Base-by-base conservation (phyloP, 2,888 invertebrate genomes). In the Eutolmus rufibarbis region DNA sequence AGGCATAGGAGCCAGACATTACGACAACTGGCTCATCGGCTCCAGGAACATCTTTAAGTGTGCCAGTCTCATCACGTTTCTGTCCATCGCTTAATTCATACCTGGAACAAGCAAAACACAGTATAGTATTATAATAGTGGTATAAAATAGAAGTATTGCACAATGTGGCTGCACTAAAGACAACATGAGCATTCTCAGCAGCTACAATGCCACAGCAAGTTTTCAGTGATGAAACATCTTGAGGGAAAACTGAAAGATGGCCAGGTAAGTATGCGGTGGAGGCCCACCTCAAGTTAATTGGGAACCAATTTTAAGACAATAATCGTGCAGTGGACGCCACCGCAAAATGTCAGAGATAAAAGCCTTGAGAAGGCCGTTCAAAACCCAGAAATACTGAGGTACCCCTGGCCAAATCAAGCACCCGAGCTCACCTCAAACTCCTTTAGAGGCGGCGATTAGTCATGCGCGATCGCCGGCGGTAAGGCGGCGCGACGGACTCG, bases 1-100 rank as follows among this genome's bases (percentile, higher is more conserved):
- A 91, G 86, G 90, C 89, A 74, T 90, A 91, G n/a, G 90, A 89
- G 37, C 91, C 91, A n/a, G 89, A 88, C 79, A 90, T 90, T 46
- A 90, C 88, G 34, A 90, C 89, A 9, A 88, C 89, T n/a, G 89
- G 89, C 66, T 90, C 90, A 2, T 90, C 90, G 12, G 88, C 89
- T 57, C 90, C 90, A 12, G 89, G 89, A 74, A 90, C 89, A 79
- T 89, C 88, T 84, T 90, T 90, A 3, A 90, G 87, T 88, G 89
- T 89, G 23, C 90, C 90, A 8, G 89, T 89, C 89, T 90, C 90
- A 31, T 90, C 89, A 74, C 89, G 90, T 76, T 89, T 89, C 81
- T 89, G 90, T 51, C 90, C 90, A 88, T 90, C 90, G 19, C 89
- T 90, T 56, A 89, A 85, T 31, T 90, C 87, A 76, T 89, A 90